Evolutionary conservation across 2,888 invertebrate genomes (phyloP), one percentile per base, ranked within the genome.

Genomic region (Drosophila setosimentum): DNA sequence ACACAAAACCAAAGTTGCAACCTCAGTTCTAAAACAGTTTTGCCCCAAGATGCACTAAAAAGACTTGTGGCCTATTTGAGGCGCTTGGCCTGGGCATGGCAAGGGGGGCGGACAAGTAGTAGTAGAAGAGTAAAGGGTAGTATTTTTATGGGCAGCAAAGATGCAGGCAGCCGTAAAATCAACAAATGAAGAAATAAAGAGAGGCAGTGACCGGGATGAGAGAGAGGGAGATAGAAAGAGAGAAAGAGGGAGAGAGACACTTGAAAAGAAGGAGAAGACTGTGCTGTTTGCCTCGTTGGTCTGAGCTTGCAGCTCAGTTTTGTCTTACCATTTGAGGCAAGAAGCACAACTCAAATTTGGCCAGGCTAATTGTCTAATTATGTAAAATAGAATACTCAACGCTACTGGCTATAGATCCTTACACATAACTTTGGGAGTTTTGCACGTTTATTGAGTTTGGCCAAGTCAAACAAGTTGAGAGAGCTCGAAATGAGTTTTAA

Each of bases 281-380:
- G 18, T 13, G 3, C 21, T 49, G 18, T 37, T 54, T 18, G 57
- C 35, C 24, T 13, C 13, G 13, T 40, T 21, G n/a, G 24, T 13
- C 18, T 27, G 45, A 40, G 21, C 27, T 59, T 16, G 45, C 24
- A 8, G n/a, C 18, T 49, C 37, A 60, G 67, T 71, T 62, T 78
- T 45, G 62, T 50, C 42, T 61, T 58, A 53, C 58, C 57, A 59
- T 10, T 55, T n/a, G 30, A 4, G 42, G 27, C 48, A 64, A 50
- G 7, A 37, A 30, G 53, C 30, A 29, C 27, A 54, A 27, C 27
- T 55, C 29, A 8, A 37, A 45, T 60, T 70, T 68, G 51, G 55
- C 54, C 50, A 18, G 49, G 63, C 65, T 72, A 78, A 78, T 78
- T 76, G 78, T 76, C 68, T 59, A 78, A 78, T 78, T 78, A 78